Base-by-base conservation (phyloP, 2,113 vertebrate species). In the Serilophus lunatus region DNA sequence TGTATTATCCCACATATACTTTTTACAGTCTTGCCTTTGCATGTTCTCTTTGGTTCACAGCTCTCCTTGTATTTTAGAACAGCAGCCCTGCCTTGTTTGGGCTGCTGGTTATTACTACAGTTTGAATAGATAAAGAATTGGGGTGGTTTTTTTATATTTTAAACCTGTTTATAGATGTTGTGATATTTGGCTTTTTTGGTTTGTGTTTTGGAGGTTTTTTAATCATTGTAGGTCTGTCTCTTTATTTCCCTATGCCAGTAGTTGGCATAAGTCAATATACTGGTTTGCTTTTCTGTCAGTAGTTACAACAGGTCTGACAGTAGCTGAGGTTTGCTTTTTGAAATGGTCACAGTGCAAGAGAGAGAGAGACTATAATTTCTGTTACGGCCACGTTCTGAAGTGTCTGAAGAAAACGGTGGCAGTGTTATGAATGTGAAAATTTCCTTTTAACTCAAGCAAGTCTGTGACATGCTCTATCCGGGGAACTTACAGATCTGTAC, bases 391-490 rank as follows among this genome's bases (percentile, higher is more conserved):
- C 13, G 2, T 96, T 95, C 75, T 72, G 84, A 78, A 79, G 93
- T 79, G 88, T 95, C 68, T 96, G 80, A 93, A 91, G 77, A 93
- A 93, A 91, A 66, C 6, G 49, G 51, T 93, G 72, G 61, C 56
- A 92, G 33, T 95, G 61, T 92, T 95, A 91, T 88, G 95, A 92
- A 86, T 57, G 74, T 78, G 24, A 60, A 78, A 96, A 95, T 91
- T 68, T 93, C 54, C 76, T 91, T 86, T 83, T 80, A 89, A 44
- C 61, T 90, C 68, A n/a, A 56, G 82, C 45, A 85, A 49, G 81
- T 88, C 71, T 95, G 68, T 93, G 90, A 75, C 61, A 56, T 78
- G 25, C 49, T 94, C 47, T 91, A 7, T 92, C 51, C 35, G 35
- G 49, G 49, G 60, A 89, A 90, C 60, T 91, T 94, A 78, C 56